Conservation (phyloP, 2,113 vertebrate species). For the Choloepus hoffmanni region DNA sequence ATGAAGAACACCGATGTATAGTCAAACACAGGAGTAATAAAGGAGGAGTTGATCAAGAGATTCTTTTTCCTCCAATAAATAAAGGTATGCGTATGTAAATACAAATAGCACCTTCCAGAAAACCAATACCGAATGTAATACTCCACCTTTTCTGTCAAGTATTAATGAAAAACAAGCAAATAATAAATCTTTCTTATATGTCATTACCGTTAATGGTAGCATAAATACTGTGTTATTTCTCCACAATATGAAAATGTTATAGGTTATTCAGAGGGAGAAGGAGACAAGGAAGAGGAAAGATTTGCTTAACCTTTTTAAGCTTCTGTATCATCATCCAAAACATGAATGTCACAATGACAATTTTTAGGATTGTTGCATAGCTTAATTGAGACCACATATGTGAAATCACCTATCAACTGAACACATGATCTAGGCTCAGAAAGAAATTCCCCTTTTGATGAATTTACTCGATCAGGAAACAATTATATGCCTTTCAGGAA, state of each 20-base stretch:
- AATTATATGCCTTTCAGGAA: neutral
- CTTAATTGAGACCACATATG: neutral
- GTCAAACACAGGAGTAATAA: constrained; percentile 38
- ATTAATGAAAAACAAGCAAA: neutral
- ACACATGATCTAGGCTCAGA: neutral
- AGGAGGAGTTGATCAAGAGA: neutral
- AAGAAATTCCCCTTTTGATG: neutral
- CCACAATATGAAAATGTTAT: neutral
- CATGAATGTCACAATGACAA: neutral
- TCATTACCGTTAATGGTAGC: neutral
- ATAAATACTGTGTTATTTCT: neutral
- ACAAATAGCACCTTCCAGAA: neutral
- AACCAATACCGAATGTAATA: too few species aligned
- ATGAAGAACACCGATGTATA: constrained; percentile 58
- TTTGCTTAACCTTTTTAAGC: neutral
- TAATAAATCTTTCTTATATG: neutral
- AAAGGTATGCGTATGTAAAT: constrained; percentile 57
- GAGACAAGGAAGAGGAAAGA: too few species aligned
- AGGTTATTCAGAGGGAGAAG: neutral
- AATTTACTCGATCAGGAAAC: neutral
- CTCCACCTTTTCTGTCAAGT: neutral
- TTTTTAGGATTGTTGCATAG: neutral
- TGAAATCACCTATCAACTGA: neutral
- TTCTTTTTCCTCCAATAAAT: too few species aligned
- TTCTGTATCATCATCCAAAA: neutral